These are phyloP conservation scores for Dendronephthya gigantea DNA, from an alignment of 64 coral and sea anemone genomes.

Conservation along the genomic window DNA sequence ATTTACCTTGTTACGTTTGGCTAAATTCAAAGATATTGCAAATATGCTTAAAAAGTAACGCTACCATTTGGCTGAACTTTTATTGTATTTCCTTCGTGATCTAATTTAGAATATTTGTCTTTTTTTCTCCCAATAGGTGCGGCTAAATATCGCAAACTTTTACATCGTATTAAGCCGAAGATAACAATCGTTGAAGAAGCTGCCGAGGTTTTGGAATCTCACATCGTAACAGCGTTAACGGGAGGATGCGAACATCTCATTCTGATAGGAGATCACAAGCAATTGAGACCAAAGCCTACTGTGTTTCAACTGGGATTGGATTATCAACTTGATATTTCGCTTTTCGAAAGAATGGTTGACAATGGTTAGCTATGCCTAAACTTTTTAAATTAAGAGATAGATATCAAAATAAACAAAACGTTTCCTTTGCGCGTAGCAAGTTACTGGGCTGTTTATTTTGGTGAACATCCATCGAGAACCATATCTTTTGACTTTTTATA, in stretches of 20 bases:
- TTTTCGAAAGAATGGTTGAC: conserved; percentile 75
- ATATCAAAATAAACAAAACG: too few relatives aligned
- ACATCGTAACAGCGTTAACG: conserved; percentile 62
- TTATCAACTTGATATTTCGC: conserved; percentile 63
- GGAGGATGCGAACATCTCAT: conserved; percentile 44
- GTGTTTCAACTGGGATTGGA: conserved; percentile 46
- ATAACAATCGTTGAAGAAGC: conserved; percentile 74
- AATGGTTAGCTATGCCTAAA: conserved; percentile 65
- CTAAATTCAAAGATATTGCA: too few relatives aligned
- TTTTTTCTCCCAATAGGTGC: conserved; percentile 29
- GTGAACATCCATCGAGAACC: too few relatives aligned
- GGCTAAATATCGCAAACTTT: conserved; percentile 46
- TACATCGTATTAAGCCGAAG: conserved; percentile 57
- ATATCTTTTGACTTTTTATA: neutral
- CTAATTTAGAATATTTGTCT: neutral
- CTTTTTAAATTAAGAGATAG: too few relatives aligned
- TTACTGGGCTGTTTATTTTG: too few relatives aligned
- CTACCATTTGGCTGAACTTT: neutral
- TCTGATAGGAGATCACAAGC: conserved; percentile 81
- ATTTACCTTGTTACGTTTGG: too few relatives aligned
- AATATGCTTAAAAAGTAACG: too few relatives aligned
- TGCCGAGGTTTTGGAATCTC: conserved; percentile 80
- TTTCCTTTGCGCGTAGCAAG: too few relatives aligned
- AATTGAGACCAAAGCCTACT: conserved; percentile 61
- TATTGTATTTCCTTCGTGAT: neutral